phyloP scores from a whole-genome alignment of 2,113 vertebrate genomes.

The Meriones unguiculatus region DNA sequence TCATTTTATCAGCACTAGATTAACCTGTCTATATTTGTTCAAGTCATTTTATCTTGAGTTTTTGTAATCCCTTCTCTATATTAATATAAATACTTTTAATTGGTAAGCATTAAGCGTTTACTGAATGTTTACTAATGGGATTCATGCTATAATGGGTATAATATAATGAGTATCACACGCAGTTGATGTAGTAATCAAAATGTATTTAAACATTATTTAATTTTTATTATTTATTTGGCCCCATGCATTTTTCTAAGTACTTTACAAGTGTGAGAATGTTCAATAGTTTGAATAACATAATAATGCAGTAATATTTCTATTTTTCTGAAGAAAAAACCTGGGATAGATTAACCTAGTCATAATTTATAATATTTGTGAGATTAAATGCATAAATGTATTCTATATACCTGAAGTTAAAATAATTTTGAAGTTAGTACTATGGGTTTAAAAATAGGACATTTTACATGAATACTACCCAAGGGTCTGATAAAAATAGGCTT shows the following conservation, averaged over 20 bases:
- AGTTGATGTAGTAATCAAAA: background rate
- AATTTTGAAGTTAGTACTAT: background rate
- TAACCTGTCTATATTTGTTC: conserved; percentile 32
- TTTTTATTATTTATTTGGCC: background rate
- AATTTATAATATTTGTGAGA: background rate
- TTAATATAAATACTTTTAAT: conserved; percentile 36
- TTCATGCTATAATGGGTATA: background rate
- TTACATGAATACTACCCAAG: background rate
- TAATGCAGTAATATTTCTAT: background rate
- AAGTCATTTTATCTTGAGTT: conserved; percentile 49
- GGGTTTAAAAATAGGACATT: background rate
- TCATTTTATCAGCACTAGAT: conserved; percentile 55
- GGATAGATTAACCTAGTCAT: background rate
- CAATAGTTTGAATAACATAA: background rate
- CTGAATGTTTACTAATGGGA: conserved; percentile 25
- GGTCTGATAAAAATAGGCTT: background rate
- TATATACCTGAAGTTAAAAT: conserved; percentile 15
- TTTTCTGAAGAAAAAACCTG: conserved; percentile 22
- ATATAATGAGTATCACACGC: background rate
- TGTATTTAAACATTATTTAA: background rate
- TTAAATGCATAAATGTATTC: background rate
- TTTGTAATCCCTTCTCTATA: background rate
- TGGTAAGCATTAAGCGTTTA: background rate
- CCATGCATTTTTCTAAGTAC: background rate
- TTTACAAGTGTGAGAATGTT: background rate